These are phyloP conservation scores for Bubo scandiacus DNA, from an alignment of 2,113 vertebrate species.

Conservation along the genomic window DNA sequence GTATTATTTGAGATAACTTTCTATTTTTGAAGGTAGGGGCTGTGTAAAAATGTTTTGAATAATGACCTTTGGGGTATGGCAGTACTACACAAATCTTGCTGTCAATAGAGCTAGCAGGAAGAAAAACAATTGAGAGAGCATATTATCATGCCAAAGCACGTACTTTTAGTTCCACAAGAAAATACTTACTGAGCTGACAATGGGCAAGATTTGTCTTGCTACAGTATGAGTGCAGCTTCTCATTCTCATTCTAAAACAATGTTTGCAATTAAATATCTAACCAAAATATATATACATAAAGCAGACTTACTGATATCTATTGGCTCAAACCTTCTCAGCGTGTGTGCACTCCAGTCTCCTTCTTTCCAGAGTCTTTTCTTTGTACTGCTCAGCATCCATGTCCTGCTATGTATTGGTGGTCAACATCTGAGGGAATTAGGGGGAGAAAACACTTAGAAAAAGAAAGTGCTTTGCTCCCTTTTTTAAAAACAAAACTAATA, in stretches of 20 bases:
- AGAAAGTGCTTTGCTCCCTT: not conserved
- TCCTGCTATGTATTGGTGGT: not conserved
- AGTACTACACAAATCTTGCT: not conserved
- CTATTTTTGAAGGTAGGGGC: not conserved
- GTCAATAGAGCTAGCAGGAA: not conserved
- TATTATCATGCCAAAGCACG: not conserved
- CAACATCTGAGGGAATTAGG: not conserved
- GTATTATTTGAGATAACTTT: not conserved
- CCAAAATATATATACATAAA: not conserved
- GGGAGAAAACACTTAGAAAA: not conserved
- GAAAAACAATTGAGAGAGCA: not conserved
- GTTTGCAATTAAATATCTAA: not conserved
- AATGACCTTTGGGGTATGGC: not conserved
- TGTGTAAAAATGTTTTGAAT: not conserved
- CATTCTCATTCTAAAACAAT: not conserved
- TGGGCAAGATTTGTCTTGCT: not conserved
- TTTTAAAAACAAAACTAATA: not conserved
- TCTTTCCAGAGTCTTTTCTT: not conserved
- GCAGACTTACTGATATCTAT: not conserved
- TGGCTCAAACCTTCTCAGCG: not conserved
- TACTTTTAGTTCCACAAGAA: not conserved
- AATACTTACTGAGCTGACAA: conserved; percentile 1
- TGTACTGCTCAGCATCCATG: not conserved
- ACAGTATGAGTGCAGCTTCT: not conserved
- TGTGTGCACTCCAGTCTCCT: not conserved